A percentile compares a stretch with the other conserved stretches of the same genome.
Conservation (phyloP, 2,797 vertebrate genomes). For the Anas acuta region DNA sequence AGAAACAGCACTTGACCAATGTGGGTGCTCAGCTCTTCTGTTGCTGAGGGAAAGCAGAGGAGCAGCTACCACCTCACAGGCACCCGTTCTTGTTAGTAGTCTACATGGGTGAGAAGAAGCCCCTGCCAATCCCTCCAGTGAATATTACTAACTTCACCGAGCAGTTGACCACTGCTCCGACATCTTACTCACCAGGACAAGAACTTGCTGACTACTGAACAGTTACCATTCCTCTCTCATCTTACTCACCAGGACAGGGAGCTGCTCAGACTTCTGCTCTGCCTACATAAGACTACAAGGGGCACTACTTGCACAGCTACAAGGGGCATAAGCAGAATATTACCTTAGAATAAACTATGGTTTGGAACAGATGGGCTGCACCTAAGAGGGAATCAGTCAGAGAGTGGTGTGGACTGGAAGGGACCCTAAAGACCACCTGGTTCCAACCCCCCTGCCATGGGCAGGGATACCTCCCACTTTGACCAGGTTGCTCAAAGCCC, state of each 20-base stretch:
- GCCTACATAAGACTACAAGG: neutral
- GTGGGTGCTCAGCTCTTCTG: neutral
- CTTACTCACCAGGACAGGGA: neutral
- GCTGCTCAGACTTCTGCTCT: neutral
- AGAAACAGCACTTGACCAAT: neutral
- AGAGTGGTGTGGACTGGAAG: no score
- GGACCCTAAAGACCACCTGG: no score
- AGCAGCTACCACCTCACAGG: neutral
- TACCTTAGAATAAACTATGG: fast-evolving
- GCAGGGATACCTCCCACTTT: no score
- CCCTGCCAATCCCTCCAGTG: neutral
- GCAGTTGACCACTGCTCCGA: no score
- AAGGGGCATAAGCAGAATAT: neutral
- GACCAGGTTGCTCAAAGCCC: no score
- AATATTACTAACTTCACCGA: neutral
- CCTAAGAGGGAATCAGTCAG: neutral
- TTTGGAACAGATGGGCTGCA: neutral
- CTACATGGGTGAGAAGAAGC: neutral
- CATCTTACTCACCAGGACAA: no score
- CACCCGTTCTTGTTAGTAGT: neutral
- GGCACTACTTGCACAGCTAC: neutral
- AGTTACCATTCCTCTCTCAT: neutral
- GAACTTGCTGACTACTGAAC: neutral
- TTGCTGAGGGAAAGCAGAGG: neutral
- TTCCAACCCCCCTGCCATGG: no score